Percentiles rank a stretch among this genome's conserved stretches.
These are phyloP conservation scores for Ceratina calcarata DNA, from an alignment of 1,140 invertebrate genomes.

Conservation along the genomic window DNA sequence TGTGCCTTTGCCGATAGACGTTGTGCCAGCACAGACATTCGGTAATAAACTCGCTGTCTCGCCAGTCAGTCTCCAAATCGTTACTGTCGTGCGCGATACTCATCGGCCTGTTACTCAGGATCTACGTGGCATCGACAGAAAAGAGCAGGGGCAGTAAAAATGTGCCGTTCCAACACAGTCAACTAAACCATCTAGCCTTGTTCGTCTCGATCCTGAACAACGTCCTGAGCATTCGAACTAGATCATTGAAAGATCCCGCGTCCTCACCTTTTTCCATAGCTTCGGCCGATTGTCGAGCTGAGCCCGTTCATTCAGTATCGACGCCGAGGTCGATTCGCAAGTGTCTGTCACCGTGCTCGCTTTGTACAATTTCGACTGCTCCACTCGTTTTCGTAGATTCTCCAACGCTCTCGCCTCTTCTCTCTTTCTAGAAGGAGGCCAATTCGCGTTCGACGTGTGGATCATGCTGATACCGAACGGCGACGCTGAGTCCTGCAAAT, in stretches of 20 bases:
- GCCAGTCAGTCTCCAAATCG: slow-evolving; percentile 87
- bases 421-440: slow-evolving; percentile 77
- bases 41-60: slow-evolving; percentile 89
- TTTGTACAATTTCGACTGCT: slow-evolving; percentile 75
- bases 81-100: slow-evolving; percentile 86
- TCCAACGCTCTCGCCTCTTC: slow-evolving; percentile 78
- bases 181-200: neutral
- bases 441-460: slow-evolving; percentile 75
- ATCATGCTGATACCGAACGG: slow-evolving; percentile 72
- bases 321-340: slow-evolving; percentile 54
- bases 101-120: slow-evolving; percentile 81
- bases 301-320: slow-evolving; percentile 52
- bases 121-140: slow-evolving; percentile 63
- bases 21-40: slow-evolving; percentile 91
- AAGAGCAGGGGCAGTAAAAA: slow-evolving; percentile 20
- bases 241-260: neutral
- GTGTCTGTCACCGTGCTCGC: slow-evolving; percentile 64
- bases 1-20: slow-evolving; percentile 87
- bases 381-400: slow-evolving; percentile 77
- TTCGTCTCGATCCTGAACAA: slow-evolving; percentile 2
- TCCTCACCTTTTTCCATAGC: slow-evolving; percentile 77
- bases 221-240: neutral
- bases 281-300: slow-evolving; percentile 78
- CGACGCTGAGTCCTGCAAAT: slow-evolving; percentile 67
- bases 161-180: neutral